Evolutionary conservation across 1,140 invertebrate genomes (phyloP), one percentile per base, ranked within the genome.

Genomic region (Drosophila sucinea): DNA sequence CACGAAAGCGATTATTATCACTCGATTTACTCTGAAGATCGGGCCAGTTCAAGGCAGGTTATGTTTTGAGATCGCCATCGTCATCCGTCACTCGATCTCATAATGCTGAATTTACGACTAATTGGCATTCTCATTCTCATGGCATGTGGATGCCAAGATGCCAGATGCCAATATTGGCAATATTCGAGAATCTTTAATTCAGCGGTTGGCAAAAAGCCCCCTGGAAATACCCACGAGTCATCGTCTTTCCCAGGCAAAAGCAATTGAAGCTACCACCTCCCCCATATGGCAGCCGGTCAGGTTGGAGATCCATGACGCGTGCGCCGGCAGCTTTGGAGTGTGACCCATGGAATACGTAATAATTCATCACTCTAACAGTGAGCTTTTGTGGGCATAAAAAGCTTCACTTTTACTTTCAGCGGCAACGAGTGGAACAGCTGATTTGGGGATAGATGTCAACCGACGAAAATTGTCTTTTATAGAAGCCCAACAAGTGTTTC

Each of bases 401-500:
- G 57, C 77, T 70, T 64, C 33, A 83, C 83, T 87, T 74, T 89
- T 89, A 69, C 73, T 89, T 89, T 89, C 80, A 63, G 23, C 33
- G 27, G 54, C 29, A 63, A 27, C 69, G 67, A 51, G n/a, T 1
- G 23, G 1, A 58, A 57, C 71, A 68, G 33, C 11, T 62, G 64
- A 29, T 35, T 27, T 23, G 0, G 10, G n/a, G 8, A 68, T 11
- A 17, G n/a, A 3, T 40, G 25, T 38, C 1, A 8, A 30, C 2
- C 5, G 30, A 23, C 5, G 30, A 23, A 40, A 63, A 23, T 40
- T 38, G 35, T 38, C 30, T 30, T 30, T 4, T 3, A 6, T n/a
- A 8, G 23, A 29, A 38, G 41, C 47, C 29, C 63, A 51, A 40
- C 25, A 56, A n/a, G 1, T 55, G 35, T 4, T 1, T 1, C 11